Percentiles rank a stretch among this genome's conserved stretches.
Evolutionary conservation across 1,140 invertebrate genomes (phyloP).

Genomic region (Hyphantria cunea): DNA sequence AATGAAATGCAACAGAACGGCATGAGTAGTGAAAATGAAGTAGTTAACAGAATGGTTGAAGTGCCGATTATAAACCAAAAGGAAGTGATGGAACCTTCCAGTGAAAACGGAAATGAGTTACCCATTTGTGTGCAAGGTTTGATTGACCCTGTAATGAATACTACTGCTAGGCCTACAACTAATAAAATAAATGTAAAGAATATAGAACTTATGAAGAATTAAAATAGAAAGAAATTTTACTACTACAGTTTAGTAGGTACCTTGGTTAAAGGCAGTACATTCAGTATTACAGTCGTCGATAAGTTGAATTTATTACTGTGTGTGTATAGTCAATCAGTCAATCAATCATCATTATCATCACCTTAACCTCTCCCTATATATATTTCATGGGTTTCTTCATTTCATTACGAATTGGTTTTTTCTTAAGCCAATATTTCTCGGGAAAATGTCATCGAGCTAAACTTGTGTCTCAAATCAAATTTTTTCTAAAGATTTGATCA

Average conservation of each 20-base stretch:
- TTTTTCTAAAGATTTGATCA: too few relatives aligned
- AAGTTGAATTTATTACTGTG: too few relatives aligned
- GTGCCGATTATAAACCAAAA: conserved; percentile 62
- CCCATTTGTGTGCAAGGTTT: conserved; percentile 66
- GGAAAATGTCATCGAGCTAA: too few relatives aligned
- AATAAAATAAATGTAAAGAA: conserved; percentile 79
- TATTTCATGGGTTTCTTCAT: too few relatives aligned
- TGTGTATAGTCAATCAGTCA: too few relatives aligned
- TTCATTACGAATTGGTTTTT: too few relatives aligned
- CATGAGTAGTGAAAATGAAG: conserved; percentile 54
- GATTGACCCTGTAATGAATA: conserved; percentile 77
- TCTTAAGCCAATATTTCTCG: too few relatives aligned
- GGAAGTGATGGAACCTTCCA: conserved; percentile 46
- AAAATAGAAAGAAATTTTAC: conserved; percentile 17
- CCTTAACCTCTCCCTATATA: too few relatives aligned
- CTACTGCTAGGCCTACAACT: conserved; percentile 58
- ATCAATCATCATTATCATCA: too few relatives aligned
- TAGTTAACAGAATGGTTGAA: conserved; percentile 68
- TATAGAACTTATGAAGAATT: conserved; percentile 78
- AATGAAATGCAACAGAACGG: conserved; percentile 56
- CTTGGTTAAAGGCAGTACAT: too few relatives aligned
- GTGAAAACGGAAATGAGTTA: conserved; percentile 49
- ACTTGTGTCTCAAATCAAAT: too few relatives aligned
- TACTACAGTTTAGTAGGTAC: neutral
- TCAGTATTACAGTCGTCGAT: too few relatives aligned